Percentiles rank a stretch among this genome's conserved stretches.
Conservation (phyloP, 2,113 vertebrate genomes). For the Protomyctophum bolini region DNA sequence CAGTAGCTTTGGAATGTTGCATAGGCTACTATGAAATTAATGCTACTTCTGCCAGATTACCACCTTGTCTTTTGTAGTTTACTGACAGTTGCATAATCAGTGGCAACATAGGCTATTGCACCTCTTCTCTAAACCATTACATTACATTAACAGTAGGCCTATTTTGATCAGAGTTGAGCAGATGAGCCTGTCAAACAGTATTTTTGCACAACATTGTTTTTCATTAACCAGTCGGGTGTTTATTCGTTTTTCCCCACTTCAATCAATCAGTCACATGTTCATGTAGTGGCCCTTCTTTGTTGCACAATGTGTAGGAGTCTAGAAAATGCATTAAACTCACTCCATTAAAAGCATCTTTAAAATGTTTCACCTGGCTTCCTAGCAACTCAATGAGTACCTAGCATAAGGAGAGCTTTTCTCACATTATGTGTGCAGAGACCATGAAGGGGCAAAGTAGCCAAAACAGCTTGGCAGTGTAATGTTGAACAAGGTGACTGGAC, state of each 20-base stretch:
- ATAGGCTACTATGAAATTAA: no score
- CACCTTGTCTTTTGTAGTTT: conserved; percentile 7
- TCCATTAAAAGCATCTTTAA: conserved; percentile 51
- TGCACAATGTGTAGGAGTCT: neutral
- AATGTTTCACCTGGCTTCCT: conserved; percentile 57
- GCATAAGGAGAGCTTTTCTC: conserved; percentile 43
- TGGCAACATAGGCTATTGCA: neutral
- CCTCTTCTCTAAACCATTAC: no score
- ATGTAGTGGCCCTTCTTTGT: conserved; percentile 25
- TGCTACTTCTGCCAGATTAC: no score
- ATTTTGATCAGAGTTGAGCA: no score
- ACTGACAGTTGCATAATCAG: conserved; percentile 25
- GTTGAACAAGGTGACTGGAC: conserved; percentile 20
- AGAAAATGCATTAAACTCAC: conserved; percentile 9
- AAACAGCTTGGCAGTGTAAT: conserved; percentile 37
- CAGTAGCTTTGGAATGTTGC: no score
- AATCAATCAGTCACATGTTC: neutral
- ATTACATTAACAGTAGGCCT: no score
- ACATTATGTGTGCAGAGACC: conserved; percentile 35
- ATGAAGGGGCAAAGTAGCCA: conserved; percentile 8
- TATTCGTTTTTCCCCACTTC: neutral
- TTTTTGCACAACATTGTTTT: neutral
- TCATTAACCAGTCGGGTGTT: conserved; percentile 32
- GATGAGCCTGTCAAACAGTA: neutral
- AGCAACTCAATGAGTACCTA: conserved; percentile 68